These are phyloP conservation scores for Coturnix japonica DNA, from an alignment of 2,113 vertebrate species.

Conservation along the genomic window DNA sequence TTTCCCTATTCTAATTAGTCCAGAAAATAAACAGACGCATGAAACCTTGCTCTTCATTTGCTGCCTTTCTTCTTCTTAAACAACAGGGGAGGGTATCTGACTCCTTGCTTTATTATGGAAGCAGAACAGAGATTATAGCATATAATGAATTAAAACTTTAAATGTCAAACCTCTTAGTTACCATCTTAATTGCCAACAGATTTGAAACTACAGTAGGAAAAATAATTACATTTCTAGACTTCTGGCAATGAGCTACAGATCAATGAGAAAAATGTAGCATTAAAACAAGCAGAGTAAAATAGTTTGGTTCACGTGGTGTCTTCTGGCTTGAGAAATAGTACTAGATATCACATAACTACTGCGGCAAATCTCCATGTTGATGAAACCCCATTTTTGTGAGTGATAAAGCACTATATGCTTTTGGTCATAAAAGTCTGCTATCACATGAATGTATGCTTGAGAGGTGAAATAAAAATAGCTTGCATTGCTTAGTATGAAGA, in stretches of 20 bases:
- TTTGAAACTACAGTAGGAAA: constrained; percentile 3
- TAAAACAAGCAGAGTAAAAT: background rate
- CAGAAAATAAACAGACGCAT: background rate
- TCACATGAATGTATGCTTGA: accelerated
- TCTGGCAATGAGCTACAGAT: background rate
- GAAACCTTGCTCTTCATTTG: background rate
- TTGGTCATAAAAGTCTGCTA: background rate
- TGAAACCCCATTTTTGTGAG: background rate
- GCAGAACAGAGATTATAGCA: background rate
- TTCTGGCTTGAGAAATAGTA: background rate
- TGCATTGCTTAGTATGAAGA: background rate
- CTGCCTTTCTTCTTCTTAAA: background rate
- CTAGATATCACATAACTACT: background rate
- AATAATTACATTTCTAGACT: background rate
- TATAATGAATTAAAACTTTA: background rate
- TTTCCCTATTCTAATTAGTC: background rate
- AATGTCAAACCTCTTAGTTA: background rate
- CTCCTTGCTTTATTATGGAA: background rate
- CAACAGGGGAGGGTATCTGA: background rate
- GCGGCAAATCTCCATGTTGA: background rate
- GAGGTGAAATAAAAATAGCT: background rate
- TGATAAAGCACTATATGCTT: background rate
- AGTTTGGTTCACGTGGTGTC: background rate
- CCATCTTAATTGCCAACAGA: background rate
- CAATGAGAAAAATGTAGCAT: background rate